phyloP scores from a whole-genome alignment of 2,888 invertebrate genomes.

The Drosophila helvetica region DNA sequence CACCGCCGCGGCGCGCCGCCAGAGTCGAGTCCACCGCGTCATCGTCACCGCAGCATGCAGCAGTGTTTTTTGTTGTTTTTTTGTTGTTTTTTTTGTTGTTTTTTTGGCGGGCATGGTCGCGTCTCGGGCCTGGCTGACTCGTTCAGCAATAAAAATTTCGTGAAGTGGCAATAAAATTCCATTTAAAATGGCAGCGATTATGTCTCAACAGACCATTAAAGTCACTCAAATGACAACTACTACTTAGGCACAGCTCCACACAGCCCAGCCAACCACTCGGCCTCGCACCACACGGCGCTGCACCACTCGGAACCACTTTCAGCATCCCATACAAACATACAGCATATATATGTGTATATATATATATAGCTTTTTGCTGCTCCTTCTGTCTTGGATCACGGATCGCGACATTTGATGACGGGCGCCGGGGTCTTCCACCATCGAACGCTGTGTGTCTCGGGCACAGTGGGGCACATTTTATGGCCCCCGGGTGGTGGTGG shows the following conservation, averaged over 20 bases:
- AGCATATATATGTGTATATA: background rate
- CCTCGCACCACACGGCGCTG: background rate
- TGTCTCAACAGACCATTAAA: slow-evolving; percentile 84
- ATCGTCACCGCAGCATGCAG: slow-evolving; percentile 66
- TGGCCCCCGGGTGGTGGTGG: slow-evolving; percentile 6
- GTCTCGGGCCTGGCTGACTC: slow-evolving; percentile 32
- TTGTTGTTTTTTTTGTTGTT: slow-evolving; percentile 14
- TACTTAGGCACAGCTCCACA: slow-evolving; percentile 72
- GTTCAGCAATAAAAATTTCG: slow-evolving; percentile 77
- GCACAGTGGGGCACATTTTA: slow-evolving; percentile 70
- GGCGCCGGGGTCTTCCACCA: slow-evolving; percentile 36
- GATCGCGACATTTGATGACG: slow-evolving; percentile 74
- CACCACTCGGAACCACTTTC: slow-evolving; percentile 23
- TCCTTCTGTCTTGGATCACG: slow-evolving; percentile 37
- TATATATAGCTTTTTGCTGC: slow-evolving; percentile 2
- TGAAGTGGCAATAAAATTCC: slow-evolving; percentile 83
- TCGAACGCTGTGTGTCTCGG: slow-evolving; percentile 31
- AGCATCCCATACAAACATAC: slow-evolving; percentile 18
- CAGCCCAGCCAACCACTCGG: slow-evolving; percentile 31
- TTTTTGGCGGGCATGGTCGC: slow-evolving; percentile 25
- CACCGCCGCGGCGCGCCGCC: slow-evolving; percentile 29
- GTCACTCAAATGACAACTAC: slow-evolving; percentile 83
- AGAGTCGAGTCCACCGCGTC: slow-evolving; percentile 54
- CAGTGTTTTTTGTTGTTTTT: slow-evolving; percentile 42
- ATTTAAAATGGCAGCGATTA: slow-evolving; percentile 84